Conservation (phyloP, 2,113 vertebrate genomes). For the Microtus montanus region DNA sequence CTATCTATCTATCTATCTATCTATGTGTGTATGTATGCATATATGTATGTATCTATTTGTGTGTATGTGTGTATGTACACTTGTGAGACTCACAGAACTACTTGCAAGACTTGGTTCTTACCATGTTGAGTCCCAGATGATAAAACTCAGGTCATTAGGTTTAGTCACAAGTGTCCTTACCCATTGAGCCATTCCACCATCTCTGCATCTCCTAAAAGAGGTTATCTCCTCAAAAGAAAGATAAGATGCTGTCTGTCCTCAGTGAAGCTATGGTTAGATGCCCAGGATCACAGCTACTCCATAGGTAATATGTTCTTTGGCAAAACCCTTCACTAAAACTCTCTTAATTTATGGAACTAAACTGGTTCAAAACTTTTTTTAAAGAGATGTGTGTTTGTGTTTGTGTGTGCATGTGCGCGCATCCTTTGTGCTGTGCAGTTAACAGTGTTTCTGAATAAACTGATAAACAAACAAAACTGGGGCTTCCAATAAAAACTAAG, state of each 20-base stretch:
- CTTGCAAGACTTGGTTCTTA: background rate
- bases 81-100: background rate
- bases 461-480: background rate
- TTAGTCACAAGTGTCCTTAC: background rate
- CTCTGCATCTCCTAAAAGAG: background rate
- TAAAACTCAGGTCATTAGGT: background rate
- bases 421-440: background rate
- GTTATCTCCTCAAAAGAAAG: background rate
- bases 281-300: background rate
- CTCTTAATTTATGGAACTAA: background rate
- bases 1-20: background rate
- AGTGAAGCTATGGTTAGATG: background rate
- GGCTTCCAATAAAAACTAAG: background rate
- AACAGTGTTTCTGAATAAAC: background rate
- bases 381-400: background rate
- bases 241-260: background rate
- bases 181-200: background rate
- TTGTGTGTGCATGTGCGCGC: background rate
- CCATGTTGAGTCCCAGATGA: background rate
- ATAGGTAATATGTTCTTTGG: background rate
- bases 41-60: background rate
- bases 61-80: background rate
- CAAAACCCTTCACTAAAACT: background rate
- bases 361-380: background rate
- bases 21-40: background rate